A percentile compares a stretch with the other conserved stretches of the same genome.
Conservation (phyloP, 1,140 invertebrate genomes). For the Bombus polaris region DNA sequence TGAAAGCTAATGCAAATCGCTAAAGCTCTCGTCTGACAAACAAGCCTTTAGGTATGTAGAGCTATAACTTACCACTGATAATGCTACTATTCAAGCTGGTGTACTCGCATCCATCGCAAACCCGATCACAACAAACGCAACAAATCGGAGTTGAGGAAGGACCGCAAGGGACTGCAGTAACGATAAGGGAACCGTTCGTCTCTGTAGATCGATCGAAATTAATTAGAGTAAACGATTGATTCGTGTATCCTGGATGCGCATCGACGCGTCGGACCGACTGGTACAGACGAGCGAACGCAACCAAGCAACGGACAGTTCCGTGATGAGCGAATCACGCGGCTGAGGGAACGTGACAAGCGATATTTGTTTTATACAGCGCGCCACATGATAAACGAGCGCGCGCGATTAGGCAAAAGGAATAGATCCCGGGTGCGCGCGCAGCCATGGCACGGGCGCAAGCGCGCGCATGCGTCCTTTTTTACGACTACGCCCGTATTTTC, state of each 20-base stretch:
- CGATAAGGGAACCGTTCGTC: conserved; percentile 20
- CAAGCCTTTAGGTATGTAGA: not conserved
- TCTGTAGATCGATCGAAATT: conserved; percentile 30
- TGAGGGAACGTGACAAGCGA: conserved; percentile 49
- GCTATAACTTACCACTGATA: not conserved
- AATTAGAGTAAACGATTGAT: conserved; percentile 16
- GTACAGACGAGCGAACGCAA: not conserved
- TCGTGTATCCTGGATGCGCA: not conserved
- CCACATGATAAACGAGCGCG: conserved; percentile 52
- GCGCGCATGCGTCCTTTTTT: conserved; percentile 44
- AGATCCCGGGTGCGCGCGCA: conserved; percentile 2
- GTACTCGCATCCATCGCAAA: not conserved
- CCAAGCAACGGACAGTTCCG: conserved; percentile 2
- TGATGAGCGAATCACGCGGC: conserved; percentile 37
- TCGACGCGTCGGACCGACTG: not conserved
- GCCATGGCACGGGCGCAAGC: not conserved
- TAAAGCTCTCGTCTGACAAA: not conserved
- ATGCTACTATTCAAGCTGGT: too few relatives aligned
- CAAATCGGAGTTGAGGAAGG: not conserved
- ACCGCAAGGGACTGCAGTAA: not conserved
- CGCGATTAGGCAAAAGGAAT: conserved; percentile 65
- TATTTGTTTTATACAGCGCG: conserved; percentile 42
- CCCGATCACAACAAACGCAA: conserved; percentile 9
- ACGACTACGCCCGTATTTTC: conserved; percentile 63
- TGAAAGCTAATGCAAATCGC: not conserved